Percentiles rank a stretch among this genome's conserved stretches.
phyloP scores from a whole-genome alignment of 2,888 invertebrate species.

The Epinotia nisella region DNA sequence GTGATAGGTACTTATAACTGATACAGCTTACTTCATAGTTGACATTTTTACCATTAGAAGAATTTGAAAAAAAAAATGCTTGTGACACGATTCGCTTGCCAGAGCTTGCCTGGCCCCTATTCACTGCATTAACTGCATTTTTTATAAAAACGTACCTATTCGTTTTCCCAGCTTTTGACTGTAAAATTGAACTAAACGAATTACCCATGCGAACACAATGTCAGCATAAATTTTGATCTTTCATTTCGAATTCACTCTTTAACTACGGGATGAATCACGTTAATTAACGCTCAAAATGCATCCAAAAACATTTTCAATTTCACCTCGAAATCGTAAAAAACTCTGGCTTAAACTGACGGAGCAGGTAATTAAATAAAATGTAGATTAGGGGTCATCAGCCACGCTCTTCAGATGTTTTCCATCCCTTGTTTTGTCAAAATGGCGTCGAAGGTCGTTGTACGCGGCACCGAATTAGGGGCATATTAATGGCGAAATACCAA shows the following conservation, averaged over 20 bases:
- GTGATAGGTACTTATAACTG: no score
- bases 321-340: constrained; percentile 1
- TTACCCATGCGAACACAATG: not conserved
- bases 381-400: not conserved
- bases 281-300: not conserved
- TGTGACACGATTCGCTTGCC: no score
- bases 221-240: constrained; percentile 4
- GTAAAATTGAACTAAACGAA: not conserved
- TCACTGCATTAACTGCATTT: not conserved
- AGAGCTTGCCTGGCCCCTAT: no score
- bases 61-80: no score
- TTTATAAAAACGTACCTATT: not conserved
- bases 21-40: no score
- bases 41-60: no score
- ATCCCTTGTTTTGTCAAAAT: constrained; percentile 13
- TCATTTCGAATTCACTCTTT: not conserved
- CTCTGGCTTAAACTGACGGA: not conserved
- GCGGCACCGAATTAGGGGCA: not conserved
- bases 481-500: not conserved
- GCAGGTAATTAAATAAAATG: constrained; percentile 11
- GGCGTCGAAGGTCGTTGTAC: constrained; percentile 8
- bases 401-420: not conserved
- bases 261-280: constrained; percentile 8
- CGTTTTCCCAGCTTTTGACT: not conserved
- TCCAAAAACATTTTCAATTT: constrained; percentile 5